These are phyloP conservation scores for Trigoniulus corallinus DNA, from an alignment of 1,140 invertebrate species.

Conservation along the genomic window DNA sequence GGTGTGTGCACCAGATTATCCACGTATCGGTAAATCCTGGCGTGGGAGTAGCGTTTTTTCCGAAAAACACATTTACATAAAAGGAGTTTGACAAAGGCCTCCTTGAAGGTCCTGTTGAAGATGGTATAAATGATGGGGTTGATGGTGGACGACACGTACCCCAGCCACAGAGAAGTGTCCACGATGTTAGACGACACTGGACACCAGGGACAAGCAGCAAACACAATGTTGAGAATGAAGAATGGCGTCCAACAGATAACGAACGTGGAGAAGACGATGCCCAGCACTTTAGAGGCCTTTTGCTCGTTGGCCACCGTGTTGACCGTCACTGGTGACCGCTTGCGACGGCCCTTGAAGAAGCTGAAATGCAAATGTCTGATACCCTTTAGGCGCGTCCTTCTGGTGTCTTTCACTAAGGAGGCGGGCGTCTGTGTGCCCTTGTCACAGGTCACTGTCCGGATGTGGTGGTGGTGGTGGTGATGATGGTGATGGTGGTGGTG, in stretches of 20 bases:
- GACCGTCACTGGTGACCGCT: conserved; percentile 41
- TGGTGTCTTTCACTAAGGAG: background rate
- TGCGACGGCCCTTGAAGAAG: conserved; percentile 42
- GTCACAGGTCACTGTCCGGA: background rate
- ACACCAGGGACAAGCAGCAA: conserved; percentile 16
- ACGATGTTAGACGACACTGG: conserved; percentile 13
- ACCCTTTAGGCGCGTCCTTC: background rate
- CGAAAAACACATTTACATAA: conserved; percentile 11
- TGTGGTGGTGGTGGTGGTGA: background rate
- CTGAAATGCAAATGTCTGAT: conserved; percentile 23
- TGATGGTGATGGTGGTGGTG: background rate
- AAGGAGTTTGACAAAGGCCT: conserved; percentile 17
- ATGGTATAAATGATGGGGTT: conserved; percentile 44
- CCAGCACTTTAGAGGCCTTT: conserved; percentile 48
- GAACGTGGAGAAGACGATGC: conserved; percentile 18
- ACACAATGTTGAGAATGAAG: conserved; percentile 17
- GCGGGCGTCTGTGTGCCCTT: conserved; percentile 1
- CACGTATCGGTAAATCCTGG: background rate
- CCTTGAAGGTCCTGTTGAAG: conserved; percentile 19
- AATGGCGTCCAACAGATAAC: conserved; percentile 21
- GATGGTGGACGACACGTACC: conserved; percentile 31
- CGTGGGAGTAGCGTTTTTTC: background rate
- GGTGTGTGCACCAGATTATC: background rate
- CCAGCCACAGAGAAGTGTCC: conserved; percentile 19
- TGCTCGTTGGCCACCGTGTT: conserved; percentile 65